Evolutionary conservation across 2,888 invertebrate species (phyloP), one percentile per base, ranked within the genome.

Genomic region (Synergus umbraculus): DNA sequence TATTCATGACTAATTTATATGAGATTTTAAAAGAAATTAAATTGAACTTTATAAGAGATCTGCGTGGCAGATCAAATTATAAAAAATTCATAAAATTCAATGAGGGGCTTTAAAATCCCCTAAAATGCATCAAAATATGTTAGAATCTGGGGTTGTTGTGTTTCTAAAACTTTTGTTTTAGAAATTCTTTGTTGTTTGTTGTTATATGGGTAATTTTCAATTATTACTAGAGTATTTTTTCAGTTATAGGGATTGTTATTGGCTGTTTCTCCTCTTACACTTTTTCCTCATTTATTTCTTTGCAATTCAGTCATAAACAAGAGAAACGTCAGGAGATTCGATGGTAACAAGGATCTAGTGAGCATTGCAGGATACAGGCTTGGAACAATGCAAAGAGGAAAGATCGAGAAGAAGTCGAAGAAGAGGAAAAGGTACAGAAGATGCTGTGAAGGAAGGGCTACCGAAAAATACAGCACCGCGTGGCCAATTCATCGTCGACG

Each of bases 401-500:
- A 79, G 80, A 79, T 69, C 60, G 65, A 44, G 79, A 58, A 69
- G 3, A 29, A 29, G 29, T 29, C 58, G 64, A 69, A 73, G 73
- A 76, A 41, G 76, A 82, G 76, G 41, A 81, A 44, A 80, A 76
- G 60, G 46, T 76, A 37, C 37, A 76, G 66, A 43, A 66, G 37
- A 44, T 65, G 65, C 41, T 43, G 60, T 69, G 67, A 77, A n/a
- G 79, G 46, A 78, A 63, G 82, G 78, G 80, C 82, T 83, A 83
- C 82, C 83, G 86, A 89, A 89, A 89, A 88, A 88, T 90, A 85
- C 87, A 83, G 84, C 83, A 83, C 83, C 78, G 83, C 83, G 85
- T 79, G 83, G 83, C 82, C 85, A 88, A 91, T 91, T 90, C 89
- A 91, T 91, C 89, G 89, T 87, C 85, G 81, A 78, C 78, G 82